Base-by-base conservation (phyloP, 2,888 invertebrate genomes). In the Drosophila subquinaria region DNA sequence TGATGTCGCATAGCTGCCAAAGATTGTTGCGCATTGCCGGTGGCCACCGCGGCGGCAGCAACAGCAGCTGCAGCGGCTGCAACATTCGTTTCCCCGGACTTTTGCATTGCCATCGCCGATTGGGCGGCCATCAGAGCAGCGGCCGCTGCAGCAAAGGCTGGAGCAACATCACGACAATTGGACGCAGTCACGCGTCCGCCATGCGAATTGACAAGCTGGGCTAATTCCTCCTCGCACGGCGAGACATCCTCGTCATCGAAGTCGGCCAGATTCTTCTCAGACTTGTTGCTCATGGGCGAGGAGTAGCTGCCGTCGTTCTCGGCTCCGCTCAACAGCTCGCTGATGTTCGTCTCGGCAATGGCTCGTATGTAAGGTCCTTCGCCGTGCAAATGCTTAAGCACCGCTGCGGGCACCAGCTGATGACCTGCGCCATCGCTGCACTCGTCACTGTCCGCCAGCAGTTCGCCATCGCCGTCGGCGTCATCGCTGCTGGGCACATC, bases 211-310 rank as follows among this genome's bases (percentile, higher is more conserved):
- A 96, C 96, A 48, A 97, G 93, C 82, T 97, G 95, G 0, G 96
- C 96, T 40, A 97, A 92, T 90, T 96, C 97, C 90, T 97, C 97
- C 89, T 97, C 97, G 90, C 97, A 97, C 0, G 96, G 97, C 9
- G 97, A 97, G 89, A 97, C 97, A 88, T 96, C 96, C 3, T 98
- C 98, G 5, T 98, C 98, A 89, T 98, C 98, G 89, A 98, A 96
- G 92, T 98, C 98, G 0, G 97, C 97, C 95, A 98, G 96, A 92
- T 98, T 98, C 82, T 98, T 97, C 88, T 98, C 98, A 2, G 98
- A 98, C 93, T 98, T 98, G 82, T 97, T 97, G 73, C 97, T 98
- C 94, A 97, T 95, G 36, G 97, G 95, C 0, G 98, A 98, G n/a
- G 98, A 98, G 82, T 97, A 97, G 89, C 97, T 97, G n/a, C 97